A percentile compares a stretch with the other conserved stretches of the same genome.
phyloP scores from a whole-genome alignment of 2,888 invertebrate species.

The Cephus sareptanus region DNA sequence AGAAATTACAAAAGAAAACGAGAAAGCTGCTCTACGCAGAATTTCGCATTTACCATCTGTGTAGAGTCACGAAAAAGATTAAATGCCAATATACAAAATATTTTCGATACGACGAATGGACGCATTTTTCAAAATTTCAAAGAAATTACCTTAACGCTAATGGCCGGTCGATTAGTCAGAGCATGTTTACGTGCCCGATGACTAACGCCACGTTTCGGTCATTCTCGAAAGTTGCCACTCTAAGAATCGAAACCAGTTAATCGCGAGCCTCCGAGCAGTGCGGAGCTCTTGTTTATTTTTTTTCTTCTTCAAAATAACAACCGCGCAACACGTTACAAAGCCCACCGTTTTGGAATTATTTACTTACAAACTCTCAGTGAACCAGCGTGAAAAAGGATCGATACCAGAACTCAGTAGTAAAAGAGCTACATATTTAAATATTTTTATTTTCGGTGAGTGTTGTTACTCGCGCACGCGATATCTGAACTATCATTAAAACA shows the following conservation, averaged over 20 bases:
- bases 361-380: not conserved
- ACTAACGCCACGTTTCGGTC: not conserved
- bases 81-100: not conserved
- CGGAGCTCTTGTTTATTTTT: not conserved
- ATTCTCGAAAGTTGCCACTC: not conserved
- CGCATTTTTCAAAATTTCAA: not conserved
- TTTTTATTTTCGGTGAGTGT: not conserved
- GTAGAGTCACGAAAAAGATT: not conserved
- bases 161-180: not conserved
- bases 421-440: not conserved
- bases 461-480: not conserved
- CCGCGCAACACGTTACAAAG: not conserved
- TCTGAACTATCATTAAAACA: not conserved
- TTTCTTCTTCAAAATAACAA: not conserved
- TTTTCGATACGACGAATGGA: not conserved
- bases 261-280: not conserved
- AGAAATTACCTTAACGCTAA: not conserved
- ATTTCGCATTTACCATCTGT: not conserved
- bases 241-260: not conserved
- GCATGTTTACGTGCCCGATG: not conserved
- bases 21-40: not conserved
- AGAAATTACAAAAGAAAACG: not conserved
- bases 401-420: not conserved
- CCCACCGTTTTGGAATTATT: not conserved
- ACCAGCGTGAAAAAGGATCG: not conserved